These are phyloP conservation scores for Paracyclopina nana DNA, from an alignment of 1,140 invertebrate genomes.

Conservation along the genomic window DNA sequence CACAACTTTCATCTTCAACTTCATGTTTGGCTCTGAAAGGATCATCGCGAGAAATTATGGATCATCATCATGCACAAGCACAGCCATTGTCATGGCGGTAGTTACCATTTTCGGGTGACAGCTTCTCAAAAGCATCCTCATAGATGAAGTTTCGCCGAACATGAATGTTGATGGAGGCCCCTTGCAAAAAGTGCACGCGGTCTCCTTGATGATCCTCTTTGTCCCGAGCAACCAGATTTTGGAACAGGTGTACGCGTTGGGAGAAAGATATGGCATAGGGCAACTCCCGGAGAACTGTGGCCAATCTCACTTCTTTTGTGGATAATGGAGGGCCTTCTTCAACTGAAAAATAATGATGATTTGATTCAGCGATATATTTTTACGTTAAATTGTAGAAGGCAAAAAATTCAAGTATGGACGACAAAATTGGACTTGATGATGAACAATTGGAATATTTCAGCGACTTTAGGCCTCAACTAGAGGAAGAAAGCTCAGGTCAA, in stretches of 20 bases:
- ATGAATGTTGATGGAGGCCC: conserved; percentile 50
- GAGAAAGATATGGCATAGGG: conserved; percentile 82
- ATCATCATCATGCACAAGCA: no score
- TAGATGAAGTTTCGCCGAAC: conserved; percentile 80
- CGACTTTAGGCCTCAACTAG: no score
- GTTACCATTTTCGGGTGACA: conserved; percentile 66
- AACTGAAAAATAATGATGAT: conserved; percentile 31
- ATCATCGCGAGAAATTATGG: no score
- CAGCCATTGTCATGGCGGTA: no score
- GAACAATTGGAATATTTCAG: no score
- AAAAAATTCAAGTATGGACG: no score
- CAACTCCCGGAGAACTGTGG: conserved; percentile 69
- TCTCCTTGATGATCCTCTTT: conserved; percentile 50
- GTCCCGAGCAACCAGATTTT: conserved; percentile 32
- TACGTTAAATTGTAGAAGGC: not conserved
- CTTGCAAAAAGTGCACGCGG: conserved; percentile 46
- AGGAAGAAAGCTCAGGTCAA: no score
- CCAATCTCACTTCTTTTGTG: conserved; percentile 61
- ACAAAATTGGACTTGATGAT: no score
- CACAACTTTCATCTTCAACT: conserved; percentile 64
- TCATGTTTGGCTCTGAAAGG: conserved; percentile 57
- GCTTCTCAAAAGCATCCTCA: conserved; percentile 88
- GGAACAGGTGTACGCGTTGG: conserved; percentile 63
- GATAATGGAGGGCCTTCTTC: conserved; percentile 56
- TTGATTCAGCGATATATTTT: conserved; percentile 6